Base-by-base conservation (phyloP, 1,140 invertebrate species). In the Zaprionus taronus region DNA sequence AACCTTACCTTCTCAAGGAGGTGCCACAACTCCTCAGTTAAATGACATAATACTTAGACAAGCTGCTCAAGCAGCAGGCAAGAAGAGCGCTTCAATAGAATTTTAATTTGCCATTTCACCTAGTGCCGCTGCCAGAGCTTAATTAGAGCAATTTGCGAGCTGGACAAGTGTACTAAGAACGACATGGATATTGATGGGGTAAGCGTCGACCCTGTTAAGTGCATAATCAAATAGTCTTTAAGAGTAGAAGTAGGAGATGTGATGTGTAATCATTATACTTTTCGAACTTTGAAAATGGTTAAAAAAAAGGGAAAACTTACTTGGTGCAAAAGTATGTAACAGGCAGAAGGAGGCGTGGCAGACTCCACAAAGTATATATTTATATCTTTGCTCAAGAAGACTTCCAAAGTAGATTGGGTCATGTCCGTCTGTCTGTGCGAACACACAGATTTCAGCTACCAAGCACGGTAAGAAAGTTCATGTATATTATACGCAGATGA, bases 71-170 rank as follows among this genome's bases (percentile, higher is more conserved):
- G 41, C n/a, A 17, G 2, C 38, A 41, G n/a, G 5, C 44, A 49
- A 34, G 53, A 60, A 58, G 31, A 55, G 61, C 62, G 58, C 78
- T 89, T 87, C 78, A 89, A 89, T 84, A 81, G 81, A 81, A 84
- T 89, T 84, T 89, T 79, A 89, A 87, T 84, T 89, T 89, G 68
- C 78, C 68, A 83, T 83, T 86, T 80, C 78, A 86, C 72, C 83
- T 80, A 80, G 62, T 66, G 47, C 73, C 78, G 51, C 65, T 69
- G 69, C 49, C 77, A 78, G 66, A 20, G 74, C 84, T 89, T 87
- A 89, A 89, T 89, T 89, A 89, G 84, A 76, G 74, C 84, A 89
- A 89, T 89, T 87, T 84, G 81, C 78, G 44, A 70, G 74, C 58
- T 78, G 71, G 75, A 83, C 78, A 83, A 87, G 84, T 89, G 84